Evolutionary conservation across 2,888 invertebrate genomes (phyloP).

Genomic region (Amiota minor): DNA sequence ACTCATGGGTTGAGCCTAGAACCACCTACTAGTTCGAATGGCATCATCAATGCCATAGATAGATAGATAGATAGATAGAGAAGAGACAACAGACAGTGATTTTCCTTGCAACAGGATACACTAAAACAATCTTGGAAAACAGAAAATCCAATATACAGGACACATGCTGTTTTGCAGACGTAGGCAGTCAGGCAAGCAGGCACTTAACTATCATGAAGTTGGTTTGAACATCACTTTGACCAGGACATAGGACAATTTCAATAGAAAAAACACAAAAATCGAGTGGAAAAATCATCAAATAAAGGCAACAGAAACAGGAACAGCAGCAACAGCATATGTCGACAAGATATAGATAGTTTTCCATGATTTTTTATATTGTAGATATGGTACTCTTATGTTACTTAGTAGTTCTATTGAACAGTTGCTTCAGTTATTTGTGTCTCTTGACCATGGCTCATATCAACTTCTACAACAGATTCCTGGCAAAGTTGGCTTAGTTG

Average conservation of each 20-base stretch:
- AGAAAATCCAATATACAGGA: conserved; percentile 4
- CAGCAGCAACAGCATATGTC: conserved; percentile 26
- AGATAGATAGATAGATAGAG: too few species aligned
- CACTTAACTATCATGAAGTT: neutral
- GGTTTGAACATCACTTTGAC: neutral
- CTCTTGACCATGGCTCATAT: too few species aligned
- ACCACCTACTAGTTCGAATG: conserved; percentile 16
- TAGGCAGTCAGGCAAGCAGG: neutral
- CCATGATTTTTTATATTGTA: neutral
- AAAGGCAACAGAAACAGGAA: neutral
- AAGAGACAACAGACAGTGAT: conserved; percentile 15
- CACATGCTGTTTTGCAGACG: conserved; percentile 28
- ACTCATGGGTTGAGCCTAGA: conserved; percentile 10
- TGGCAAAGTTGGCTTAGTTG: neutral
- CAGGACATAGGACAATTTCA: conserved; percentile 15
- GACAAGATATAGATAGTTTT: conserved; percentile 11
- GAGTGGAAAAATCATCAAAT: conserved; percentile 24
- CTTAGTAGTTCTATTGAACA: conserved; percentile 18
- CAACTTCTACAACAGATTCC: too few species aligned
- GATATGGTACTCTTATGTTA: neutral
- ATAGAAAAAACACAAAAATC: conserved; percentile 8
- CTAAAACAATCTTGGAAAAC: neutral
- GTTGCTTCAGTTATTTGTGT: conserved; percentile 12
- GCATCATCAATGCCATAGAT: neutral
- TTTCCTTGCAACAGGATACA: neutral